Base-by-base conservation (phyloP, 1,140 invertebrate genomes). In the Saxidomus purpurata region DNA sequence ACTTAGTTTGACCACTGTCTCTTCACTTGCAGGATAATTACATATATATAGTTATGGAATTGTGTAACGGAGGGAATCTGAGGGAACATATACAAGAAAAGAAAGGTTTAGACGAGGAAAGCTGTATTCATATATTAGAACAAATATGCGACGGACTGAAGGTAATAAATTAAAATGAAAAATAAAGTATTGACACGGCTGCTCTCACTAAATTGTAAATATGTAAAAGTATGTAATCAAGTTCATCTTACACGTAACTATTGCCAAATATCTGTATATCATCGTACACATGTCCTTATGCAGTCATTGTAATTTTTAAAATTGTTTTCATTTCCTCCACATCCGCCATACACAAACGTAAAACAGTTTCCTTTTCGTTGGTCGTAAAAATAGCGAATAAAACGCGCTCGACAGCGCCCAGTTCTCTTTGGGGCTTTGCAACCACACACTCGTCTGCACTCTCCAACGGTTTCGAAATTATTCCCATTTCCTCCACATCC, bases 261-360 rank as follows among this genome's bases (percentile, higher is more conserved):
- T n/a, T n/a, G n/a, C n/a, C n/a, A n/a, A n/a, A n/a, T n/a, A n/a
- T n/a, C n/a, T n/a, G n/a, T n/a, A n/a, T n/a, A n/a, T n/a, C n/a
- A n/a, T n/a, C n/a, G n/a, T n/a, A 15, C 43, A 25, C 74, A 77
- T 49, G 3, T 77, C n/a, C 47, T 77, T 52, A 1, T n/a, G 22
- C 74, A 77, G 15, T 22, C 38, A 15, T 1, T 2, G 2, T 25
- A 52, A 4, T 11, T 28, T 31, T 22, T 13, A 17, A 77, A 77
- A 19, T 77, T 77, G 43, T 77, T 77, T 15, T n/a, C 43, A 52
- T 77, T 49, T 77, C 13, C 38, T 28, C 43, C 15, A 77, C 40
- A 47, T 2, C 74, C 74, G 74, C 74, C 74, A 11, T 47, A 77
- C 52, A 52, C 13, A 52, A 77, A 77, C 6, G n/a, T 15, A 25